phyloP scores from a whole-genome alignment of 2,113 vertebrate species.

The Monopterus albus region DNA sequence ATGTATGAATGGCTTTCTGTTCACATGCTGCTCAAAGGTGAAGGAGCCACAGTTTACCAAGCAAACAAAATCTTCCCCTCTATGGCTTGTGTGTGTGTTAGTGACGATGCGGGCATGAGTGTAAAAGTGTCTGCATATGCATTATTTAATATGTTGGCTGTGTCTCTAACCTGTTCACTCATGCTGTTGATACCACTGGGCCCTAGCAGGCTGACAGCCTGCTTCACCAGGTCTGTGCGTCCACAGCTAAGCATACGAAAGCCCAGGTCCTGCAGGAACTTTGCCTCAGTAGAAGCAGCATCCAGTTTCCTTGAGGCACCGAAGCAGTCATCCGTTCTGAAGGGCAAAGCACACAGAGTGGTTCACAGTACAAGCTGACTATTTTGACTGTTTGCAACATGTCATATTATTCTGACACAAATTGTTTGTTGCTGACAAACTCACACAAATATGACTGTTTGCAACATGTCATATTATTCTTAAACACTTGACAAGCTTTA shows the following conservation, averaged over 20 bases:
- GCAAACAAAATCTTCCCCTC: conserved; percentile 13
- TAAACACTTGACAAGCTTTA: conserved; percentile 7
- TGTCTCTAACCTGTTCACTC: conserved; percentile 93
- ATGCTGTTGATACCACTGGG: conserved; percentile 96
- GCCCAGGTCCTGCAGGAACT: conserved; percentile 98
- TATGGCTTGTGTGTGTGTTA: neutral
- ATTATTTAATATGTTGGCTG: conserved; percentile 54
- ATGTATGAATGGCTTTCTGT: conserved; percentile 29
- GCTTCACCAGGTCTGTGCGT: conserved; percentile 95
- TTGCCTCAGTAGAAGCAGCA: conserved; percentile 93
- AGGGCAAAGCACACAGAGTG: conserved; percentile 45
- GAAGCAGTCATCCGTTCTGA: conserved; percentile 97
- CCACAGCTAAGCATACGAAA: conserved; percentile 99
- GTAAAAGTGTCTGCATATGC: conserved; percentile 13
- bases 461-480: neutral
- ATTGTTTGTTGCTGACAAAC: too few species aligned
- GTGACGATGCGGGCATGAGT: neutral
- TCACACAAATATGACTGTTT: too few species aligned
- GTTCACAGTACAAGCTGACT: conserved; percentile 11
- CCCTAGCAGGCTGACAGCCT: conserved; percentile 94
- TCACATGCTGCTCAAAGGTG: conserved; percentile 6
- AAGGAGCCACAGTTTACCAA: conserved; percentile 27
- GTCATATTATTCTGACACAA: conserved; percentile 16
- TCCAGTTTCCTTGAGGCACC: conserved; percentile 96
- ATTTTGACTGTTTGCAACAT: conserved; percentile 3